A percentile compares a stretch with the other conserved stretches of the same genome.
Evolutionary conservation across 2,797 vertebrate species (phyloP).

Genomic region (Merluccius polli): DNA sequence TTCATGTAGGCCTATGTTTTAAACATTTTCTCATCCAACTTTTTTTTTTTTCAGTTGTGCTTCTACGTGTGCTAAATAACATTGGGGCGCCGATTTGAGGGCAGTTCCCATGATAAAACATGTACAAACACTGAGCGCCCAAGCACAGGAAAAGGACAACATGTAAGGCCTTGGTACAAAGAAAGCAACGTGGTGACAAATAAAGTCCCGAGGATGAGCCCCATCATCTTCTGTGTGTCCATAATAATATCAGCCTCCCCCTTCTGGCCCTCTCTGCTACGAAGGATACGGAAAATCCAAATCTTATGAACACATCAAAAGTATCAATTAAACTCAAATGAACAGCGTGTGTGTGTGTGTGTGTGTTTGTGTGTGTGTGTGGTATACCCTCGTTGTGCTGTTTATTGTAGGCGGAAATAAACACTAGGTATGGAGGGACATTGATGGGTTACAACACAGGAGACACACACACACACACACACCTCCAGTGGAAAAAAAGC

Average conservation of each 20-base stretch:
- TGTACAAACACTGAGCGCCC: background rate
- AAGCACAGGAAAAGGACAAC: background rate
- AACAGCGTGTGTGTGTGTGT: background rate
- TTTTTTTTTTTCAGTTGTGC: background rate
- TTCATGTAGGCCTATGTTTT: constrained; percentile 1
- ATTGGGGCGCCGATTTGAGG: background rate
- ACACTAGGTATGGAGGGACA: constrained; percentile 10
- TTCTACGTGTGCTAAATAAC: constrained; percentile 1
- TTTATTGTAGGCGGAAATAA: background rate
- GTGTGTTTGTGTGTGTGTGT: too few species aligned
- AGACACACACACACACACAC: background rate
- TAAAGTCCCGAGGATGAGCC: background rate
- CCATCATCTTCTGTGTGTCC: background rate
- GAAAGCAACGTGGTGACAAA: background rate
- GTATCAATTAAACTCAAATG: background rate
- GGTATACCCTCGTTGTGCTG: background rate
- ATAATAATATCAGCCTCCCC: background rate
- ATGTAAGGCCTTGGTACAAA: constrained; percentile 5
- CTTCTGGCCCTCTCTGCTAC: background rate
- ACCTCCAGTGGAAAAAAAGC: background rate
- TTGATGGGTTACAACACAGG: constrained; percentile 26
- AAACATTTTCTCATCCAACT: background rate
- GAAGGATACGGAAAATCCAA: background rate
- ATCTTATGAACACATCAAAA: background rate
- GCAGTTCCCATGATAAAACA: background rate